A percentile compares a stretch with the other conserved stretches of the same genome.
These are phyloP conservation scores for Xylocampa areola DNA, from an alignment of 2,888 invertebrate species.

Conservation along the genomic window DNA sequence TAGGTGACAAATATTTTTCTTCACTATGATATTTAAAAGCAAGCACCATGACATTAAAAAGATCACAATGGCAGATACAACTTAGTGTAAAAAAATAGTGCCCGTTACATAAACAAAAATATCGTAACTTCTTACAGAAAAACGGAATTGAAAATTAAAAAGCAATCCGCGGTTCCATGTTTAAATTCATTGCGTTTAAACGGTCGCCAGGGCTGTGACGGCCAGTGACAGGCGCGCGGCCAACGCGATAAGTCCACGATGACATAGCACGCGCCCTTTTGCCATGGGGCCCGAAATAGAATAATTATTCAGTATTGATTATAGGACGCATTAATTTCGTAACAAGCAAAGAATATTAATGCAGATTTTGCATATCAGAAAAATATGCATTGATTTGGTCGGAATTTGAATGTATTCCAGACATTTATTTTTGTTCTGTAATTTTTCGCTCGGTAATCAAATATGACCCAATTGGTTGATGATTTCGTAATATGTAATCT, in stretches of 20 bases:
- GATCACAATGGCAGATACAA: too few relatives aligned
- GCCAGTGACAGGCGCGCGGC: slow-evolving; percentile 72
- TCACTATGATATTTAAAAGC: too few relatives aligned
- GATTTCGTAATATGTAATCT: slow-evolving; percentile 20
- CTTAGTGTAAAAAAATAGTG: too few relatives aligned
- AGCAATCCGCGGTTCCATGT: slow-evolving; percentile 43
- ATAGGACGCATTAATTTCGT: slow-evolving; percentile 38
- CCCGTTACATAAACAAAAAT: too few relatives aligned
- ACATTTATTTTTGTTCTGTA: slow-evolving; percentile 9
- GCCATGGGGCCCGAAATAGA: slow-evolving; percentile 59
- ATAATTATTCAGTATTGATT: slow-evolving; percentile 62
- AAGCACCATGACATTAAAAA: too few relatives aligned
- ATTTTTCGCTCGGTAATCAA: background rate
- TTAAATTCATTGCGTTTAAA: slow-evolving; percentile 58
- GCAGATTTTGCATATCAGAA: slow-evolving; percentile 29
- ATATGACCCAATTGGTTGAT: slow-evolving; percentile 28
- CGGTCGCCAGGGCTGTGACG: slow-evolving; percentile 65
- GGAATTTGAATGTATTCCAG: slow-evolving; percentile 25
- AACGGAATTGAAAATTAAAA: slow-evolving; percentile 42
- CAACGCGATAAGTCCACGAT: slow-evolving; percentile 74
- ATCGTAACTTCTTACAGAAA: slow-evolving; percentile 11
- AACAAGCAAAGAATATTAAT: slow-evolving; percentile 50
- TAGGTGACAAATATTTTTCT: too few relatives aligned
- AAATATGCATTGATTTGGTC: slow-evolving; percentile 47
- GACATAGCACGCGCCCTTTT: slow-evolving; percentile 75